These are phyloP conservation scores for Heliconius himera DNA, from an alignment of 1,140 invertebrate genomes.

Conservation along the genomic window DNA sequence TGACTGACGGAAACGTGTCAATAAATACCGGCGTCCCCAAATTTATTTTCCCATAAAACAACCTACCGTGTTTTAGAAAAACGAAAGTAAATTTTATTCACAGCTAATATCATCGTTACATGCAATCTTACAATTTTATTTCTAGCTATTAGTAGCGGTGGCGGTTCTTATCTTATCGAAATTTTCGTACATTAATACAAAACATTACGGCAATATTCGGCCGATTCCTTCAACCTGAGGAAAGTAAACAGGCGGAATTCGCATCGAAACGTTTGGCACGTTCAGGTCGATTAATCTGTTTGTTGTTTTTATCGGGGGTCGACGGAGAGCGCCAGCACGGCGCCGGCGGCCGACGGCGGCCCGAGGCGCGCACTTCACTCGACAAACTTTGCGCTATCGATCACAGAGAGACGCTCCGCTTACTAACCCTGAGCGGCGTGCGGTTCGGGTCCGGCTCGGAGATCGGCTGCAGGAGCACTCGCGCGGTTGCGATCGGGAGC, in stretches of 20 bases:
- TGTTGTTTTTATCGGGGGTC: slow-evolving; percentile 77
- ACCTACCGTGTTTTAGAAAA: slow-evolving; percentile 63
- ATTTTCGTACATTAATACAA: slow-evolving; percentile 71
- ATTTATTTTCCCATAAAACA: slow-evolving; percentile 58
- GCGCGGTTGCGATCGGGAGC: slow-evolving; percentile 75
- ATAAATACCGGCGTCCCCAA: slow-evolving; percentile 43
- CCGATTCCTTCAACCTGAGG: slow-evolving; percentile 47
- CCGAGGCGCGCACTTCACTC: slow-evolving; percentile 74
- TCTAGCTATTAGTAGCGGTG: slow-evolving; percentile 64
- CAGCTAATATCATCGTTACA: slow-evolving; percentile 76
- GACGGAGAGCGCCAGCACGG: slow-evolving; percentile 72
- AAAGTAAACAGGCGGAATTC: slow-evolving; percentile 58
- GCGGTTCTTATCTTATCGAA: slow-evolving; percentile 70
- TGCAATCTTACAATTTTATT: slow-evolving; percentile 80
- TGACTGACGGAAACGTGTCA: slow-evolving; percentile 45
- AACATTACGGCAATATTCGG: slow-evolving; percentile 61
- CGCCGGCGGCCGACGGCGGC: slow-evolving; percentile 73
- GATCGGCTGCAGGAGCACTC: slow-evolving; percentile 73
- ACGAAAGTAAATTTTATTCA: slow-evolving; percentile 65
- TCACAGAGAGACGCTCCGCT: slow-evolving; percentile 55
- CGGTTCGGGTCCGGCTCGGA: slow-evolving; percentile 72
- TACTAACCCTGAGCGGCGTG: slow-evolving; percentile 78
- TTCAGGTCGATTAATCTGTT: slow-evolving; percentile 78
- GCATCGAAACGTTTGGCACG: slow-evolving; percentile 63
- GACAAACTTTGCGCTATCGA: slow-evolving; percentile 73